Percentiles rank a stretch among this genome's conserved stretches.
These are phyloP conservation scores for Pristiophorus japonicus DNA, from an alignment of 2,113 vertebrate genomes.

Conservation along the genomic window DNA sequence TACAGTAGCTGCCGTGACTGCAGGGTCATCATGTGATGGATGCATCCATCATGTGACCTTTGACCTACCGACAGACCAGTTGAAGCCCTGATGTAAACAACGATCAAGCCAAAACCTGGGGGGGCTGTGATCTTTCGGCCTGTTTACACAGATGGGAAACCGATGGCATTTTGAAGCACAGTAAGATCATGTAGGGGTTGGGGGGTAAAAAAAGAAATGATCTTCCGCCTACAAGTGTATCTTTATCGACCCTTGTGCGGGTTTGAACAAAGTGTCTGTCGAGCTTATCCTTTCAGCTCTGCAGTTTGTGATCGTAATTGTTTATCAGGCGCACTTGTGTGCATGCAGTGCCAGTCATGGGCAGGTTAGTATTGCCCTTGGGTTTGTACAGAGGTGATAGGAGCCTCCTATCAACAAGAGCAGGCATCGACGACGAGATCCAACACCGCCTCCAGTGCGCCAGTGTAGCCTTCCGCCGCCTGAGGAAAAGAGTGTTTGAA, in stretches of 20 bases:
- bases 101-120: background rate
- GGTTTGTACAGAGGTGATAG: background rate
- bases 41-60: constrained; percentile 12
- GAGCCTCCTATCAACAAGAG: too few relatives aligned
- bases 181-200: background rate
- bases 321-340: background rate
- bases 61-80: background rate
- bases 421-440: too few relatives aligned
- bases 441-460: too few relatives aligned
- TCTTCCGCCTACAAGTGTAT: background rate
- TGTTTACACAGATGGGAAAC: constrained; percentile 10
- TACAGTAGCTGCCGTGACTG: background rate
- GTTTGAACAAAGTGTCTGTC: background rate
- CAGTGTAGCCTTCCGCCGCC: too few relatives aligned
- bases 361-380: background rate
- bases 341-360: background rate
- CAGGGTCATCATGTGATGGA: background rate
- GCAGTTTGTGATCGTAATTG: background rate
- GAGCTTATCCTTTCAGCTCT: background rate
- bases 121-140: background rate
- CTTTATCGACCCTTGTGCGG: background rate
- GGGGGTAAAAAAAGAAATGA: background rate
- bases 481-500: too few relatives aligned
- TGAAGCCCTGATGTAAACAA: background rate
- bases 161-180: background rate